Evolutionary conservation across 2,888 invertebrate species (phyloP).

Genomic region (Andrena marginata): DNA sequence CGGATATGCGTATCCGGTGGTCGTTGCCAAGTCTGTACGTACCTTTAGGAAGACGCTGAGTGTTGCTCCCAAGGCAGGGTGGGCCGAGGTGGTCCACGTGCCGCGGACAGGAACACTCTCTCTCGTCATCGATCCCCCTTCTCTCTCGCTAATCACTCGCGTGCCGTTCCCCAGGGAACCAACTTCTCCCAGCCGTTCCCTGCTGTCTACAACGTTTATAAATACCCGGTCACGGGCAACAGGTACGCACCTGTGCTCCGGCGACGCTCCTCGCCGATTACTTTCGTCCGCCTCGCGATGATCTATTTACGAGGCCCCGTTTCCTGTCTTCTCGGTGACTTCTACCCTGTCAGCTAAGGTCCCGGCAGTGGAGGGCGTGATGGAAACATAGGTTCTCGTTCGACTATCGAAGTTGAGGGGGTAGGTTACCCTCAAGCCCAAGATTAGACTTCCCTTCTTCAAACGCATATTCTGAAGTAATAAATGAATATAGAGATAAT

Average conservation of each 20-base stretch:
- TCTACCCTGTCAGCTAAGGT: background rate
- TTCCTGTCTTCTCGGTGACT: slow-evolving; percentile 42
- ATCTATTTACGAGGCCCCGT: slow-evolving; percentile 63
- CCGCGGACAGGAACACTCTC: background rate
- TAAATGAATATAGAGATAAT: too few species aligned
- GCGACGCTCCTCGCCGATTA: slow-evolving; percentile 49
- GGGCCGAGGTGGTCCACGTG: slow-evolving; percentile 5
- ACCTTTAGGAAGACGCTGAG: background rate
- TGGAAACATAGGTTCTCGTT: too few species aligned
- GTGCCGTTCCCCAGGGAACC: slow-evolving; percentile 28
- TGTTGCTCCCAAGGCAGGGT: background rate
- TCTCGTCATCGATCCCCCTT: slow-evolving; percentile 11
- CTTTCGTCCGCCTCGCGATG: slow-evolving; percentile 60
- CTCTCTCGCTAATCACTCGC: slow-evolving; percentile 9
- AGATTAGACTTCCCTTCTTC: too few species aligned
- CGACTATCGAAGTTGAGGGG: too few species aligned
- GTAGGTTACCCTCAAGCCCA: too few species aligned
- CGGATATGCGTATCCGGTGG: too few species aligned
- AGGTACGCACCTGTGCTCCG: slow-evolving; percentile 33
- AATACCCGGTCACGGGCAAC: slow-evolving; percentile 34
- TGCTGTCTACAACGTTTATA: slow-evolving; percentile 26
- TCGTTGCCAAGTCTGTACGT: too few species aligned
- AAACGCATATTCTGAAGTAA: too few species aligned
- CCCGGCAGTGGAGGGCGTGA: too few species aligned
- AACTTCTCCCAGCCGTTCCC: background rate